Evolutionary conservation across 2,888 invertebrate species (phyloP).

Genomic region (Andrena bicolor): DNA sequence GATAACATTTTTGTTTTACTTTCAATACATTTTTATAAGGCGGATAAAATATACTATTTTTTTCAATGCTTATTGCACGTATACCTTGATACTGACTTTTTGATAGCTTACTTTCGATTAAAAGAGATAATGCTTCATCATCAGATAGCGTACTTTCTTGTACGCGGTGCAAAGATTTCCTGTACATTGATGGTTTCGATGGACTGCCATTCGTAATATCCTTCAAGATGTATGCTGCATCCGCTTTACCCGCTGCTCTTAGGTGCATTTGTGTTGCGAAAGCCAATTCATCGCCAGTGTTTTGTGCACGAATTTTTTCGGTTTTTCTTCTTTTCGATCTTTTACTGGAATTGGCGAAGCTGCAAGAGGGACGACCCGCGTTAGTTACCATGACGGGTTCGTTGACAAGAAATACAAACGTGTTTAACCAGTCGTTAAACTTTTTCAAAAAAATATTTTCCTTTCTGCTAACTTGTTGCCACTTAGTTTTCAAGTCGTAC

Average conservation of each 20-base stretch:
- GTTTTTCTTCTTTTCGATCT: conserved; percentile 15
- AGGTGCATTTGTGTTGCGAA: conserved; percentile 18
- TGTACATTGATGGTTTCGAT: conserved; percentile 3
- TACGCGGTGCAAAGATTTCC: neutral
- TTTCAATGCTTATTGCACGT: neutral
- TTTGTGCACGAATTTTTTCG: conserved; percentile 5
- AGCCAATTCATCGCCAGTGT: neutral
- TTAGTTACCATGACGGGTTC: neutral
- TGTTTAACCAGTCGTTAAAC: too few relatives aligned
- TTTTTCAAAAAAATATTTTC: too few relatives aligned
- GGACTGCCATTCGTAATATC: conserved; percentile 1
- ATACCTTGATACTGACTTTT: neutral
- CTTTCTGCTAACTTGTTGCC: too few relatives aligned
- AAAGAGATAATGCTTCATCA: neutral
- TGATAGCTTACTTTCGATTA: neutral
- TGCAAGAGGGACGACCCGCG: too few relatives aligned
- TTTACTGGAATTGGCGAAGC: conserved; percentile 1
- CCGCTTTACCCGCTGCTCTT: neutral
- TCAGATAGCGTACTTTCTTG: neutral
- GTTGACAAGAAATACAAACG: too few relatives aligned
- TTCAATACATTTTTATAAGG: conserved; percentile 1
- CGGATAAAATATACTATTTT: conserved; percentile 14
- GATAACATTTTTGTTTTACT: neutral
- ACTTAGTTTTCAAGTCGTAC: too few relatives aligned
- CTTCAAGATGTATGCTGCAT: conserved; percentile 2